Conservation (phyloP, 2,797 vertebrate species). For the Pangasius larnaudii region DNA sequence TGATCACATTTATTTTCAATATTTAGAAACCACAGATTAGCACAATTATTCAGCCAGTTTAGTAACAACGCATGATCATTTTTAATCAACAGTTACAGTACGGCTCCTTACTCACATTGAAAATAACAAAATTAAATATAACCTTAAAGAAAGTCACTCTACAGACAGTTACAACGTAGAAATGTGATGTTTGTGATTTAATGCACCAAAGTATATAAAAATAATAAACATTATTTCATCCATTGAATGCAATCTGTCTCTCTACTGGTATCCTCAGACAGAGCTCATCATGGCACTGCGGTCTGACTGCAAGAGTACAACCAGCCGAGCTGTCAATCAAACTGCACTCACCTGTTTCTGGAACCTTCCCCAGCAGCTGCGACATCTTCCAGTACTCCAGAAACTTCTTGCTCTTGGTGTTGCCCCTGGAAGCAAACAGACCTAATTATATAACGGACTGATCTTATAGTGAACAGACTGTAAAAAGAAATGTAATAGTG, state of each 20-base stretch:
- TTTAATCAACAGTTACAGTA: too few species aligned
- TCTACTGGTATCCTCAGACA: slow-evolving; percentile 9
- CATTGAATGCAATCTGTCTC: slow-evolving; percentile 36
- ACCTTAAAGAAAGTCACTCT: not conserved
- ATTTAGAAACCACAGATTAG: too few species aligned
- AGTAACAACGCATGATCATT: not conserved
- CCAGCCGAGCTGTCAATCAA: slow-evolving; percentile 31
- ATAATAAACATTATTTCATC: slow-evolving; percentile 12
- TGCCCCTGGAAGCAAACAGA: slow-evolving; percentile 62
- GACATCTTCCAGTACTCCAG: slow-evolving; percentile 73
- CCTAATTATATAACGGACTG: not conserved
- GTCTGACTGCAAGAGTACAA: not conserved
- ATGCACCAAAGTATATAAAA: not conserved
- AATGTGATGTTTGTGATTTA: not conserved
- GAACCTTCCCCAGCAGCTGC: slow-evolving; percentile 78
- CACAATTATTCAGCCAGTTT: not conserved
- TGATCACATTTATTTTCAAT: too few species aligned
- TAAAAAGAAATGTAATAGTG: not conserved
- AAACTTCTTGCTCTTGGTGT: slow-evolving; percentile 64
- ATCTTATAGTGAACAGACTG: not conserved
- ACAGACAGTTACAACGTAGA: not conserved
- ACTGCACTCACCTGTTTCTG: slow-evolving; percentile 79
- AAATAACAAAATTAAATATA: not conserved
- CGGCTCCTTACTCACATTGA: not conserved
- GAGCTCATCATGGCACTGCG: not conserved